These are phyloP conservation scores for Heliconius nattereri DNA, from an alignment of 1,140 invertebrate genomes.

Conservation along the genomic window DNA sequence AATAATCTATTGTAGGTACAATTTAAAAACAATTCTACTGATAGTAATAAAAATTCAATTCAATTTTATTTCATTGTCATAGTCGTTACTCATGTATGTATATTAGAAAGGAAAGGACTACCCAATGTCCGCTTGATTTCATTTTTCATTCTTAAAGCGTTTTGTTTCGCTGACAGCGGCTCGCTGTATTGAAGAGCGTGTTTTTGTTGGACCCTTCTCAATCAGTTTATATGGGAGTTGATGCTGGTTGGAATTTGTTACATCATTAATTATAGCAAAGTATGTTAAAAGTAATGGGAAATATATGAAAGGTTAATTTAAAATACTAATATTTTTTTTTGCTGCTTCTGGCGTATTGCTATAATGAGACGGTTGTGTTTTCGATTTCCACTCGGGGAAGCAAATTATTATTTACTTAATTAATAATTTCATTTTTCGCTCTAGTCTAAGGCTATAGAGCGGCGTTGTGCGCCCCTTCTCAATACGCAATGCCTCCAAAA, in stretches of 20 bases:
- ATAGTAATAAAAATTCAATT: not conserved
- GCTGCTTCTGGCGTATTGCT: no score
- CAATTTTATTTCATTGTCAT: constrained; percentile 35
- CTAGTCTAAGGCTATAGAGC: no score
- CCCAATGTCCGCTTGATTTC: constrained; percentile 74
- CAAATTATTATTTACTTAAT: no score
- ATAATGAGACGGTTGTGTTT: no score
- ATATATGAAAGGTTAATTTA: no score
- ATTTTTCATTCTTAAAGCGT: constrained; percentile 78
- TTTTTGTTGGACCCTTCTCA: constrained; percentile 64
- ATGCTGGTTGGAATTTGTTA: constrained; percentile 43
- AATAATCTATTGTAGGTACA: no score
- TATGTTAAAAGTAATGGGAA: not conserved
- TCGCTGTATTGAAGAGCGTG: constrained; percentile 68
- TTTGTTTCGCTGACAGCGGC: constrained; percentile 75
- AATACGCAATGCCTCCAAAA: no score
- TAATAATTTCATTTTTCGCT: no score
- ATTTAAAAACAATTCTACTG: no score
- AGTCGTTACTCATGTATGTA: constrained; percentile 20
- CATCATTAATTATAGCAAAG: constrained; percentile 60
- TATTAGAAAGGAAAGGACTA: constrained; percentile 9
- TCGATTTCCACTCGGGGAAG: no score
- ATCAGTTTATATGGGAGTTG: constrained; percentile 52
- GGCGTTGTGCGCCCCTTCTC: no score
- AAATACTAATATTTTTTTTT: no score